A percentile compares a stretch with the other conserved stretches of the same genome.
Conservation (phyloP, 2,888 invertebrate species). For the Yponomeuta cagnagella region DNA sequence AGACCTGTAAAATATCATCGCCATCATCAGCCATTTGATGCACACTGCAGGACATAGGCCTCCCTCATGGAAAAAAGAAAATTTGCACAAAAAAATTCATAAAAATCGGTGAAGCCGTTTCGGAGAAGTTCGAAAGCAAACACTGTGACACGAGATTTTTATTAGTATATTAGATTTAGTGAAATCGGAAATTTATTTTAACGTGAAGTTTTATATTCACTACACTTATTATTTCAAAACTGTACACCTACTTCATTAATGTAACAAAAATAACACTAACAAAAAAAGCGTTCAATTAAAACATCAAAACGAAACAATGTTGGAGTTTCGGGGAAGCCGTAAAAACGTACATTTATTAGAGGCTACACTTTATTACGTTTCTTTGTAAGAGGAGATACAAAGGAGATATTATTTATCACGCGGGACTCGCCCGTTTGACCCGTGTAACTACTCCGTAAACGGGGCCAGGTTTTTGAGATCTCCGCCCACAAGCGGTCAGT, state of each 20-base stretch:
- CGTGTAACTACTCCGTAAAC: neutral
- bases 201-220: no score
- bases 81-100: no score
- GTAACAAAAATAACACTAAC: neutral
- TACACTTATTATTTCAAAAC: no score
- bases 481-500: neutral
- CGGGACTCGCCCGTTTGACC: neutral
- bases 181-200: no score
- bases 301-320: neutral
- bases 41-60: no score
- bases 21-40: no score
- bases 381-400: constrained; percentile 1
- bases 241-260: neutral
- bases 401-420: constrained; percentile 9
- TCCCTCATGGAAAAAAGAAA: no score
- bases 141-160: no score
- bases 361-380: constrained; percentile 1
- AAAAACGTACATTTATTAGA: constrained; percentile 6
- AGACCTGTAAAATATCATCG: no score
- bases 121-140: no score
- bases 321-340: neutral
- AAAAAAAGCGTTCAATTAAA: neutral
- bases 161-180: no score
- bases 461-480: neutral
- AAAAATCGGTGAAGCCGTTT: no score